These are phyloP conservation scores for Dione juno DNA, from an alignment of 2,888 invertebrate genomes.

Conservation along the genomic window DNA sequence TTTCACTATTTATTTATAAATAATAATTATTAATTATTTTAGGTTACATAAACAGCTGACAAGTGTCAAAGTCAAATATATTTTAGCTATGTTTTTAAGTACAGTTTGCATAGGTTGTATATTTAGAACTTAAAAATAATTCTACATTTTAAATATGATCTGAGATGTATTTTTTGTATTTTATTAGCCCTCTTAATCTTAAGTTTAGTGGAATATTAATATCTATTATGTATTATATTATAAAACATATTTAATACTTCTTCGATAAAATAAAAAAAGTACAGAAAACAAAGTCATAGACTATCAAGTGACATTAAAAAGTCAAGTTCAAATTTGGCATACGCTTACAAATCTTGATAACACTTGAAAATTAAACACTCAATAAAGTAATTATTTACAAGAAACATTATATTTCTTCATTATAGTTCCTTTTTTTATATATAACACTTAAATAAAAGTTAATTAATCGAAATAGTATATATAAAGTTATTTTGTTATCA, in stretches of 20 bases:
- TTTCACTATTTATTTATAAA: slow-evolving; percentile 32
- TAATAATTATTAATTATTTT: slow-evolving; percentile 24
- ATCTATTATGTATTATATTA: too few species aligned
- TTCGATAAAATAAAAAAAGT: too few species aligned
- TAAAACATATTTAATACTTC: too few species aligned
- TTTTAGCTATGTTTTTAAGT: background rate
- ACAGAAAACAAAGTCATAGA: background rate
- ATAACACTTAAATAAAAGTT: background rate
- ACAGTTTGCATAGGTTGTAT: too few species aligned
- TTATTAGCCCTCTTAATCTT: too few species aligned
- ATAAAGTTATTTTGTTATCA: background rate
- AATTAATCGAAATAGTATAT: background rate
- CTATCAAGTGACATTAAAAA: background rate
- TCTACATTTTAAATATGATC: too few species aligned
- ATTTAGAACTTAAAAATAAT: too few species aligned
- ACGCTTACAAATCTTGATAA: background rate
- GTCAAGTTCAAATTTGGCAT: slow-evolving; percentile 4
- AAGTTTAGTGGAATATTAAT: too few species aligned
- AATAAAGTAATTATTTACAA: background rate
- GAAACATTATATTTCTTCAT: background rate
- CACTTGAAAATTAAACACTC: background rate
- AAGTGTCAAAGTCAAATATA: background rate
- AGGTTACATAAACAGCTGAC: slow-evolving; percentile 35
- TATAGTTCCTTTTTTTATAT: background rate
- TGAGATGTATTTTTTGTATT: too few species aligned